These are phyloP conservation scores for Limnephilus marmoratus DNA, from an alignment of 2,888 invertebrate species.

Conservation along the genomic window DNA sequence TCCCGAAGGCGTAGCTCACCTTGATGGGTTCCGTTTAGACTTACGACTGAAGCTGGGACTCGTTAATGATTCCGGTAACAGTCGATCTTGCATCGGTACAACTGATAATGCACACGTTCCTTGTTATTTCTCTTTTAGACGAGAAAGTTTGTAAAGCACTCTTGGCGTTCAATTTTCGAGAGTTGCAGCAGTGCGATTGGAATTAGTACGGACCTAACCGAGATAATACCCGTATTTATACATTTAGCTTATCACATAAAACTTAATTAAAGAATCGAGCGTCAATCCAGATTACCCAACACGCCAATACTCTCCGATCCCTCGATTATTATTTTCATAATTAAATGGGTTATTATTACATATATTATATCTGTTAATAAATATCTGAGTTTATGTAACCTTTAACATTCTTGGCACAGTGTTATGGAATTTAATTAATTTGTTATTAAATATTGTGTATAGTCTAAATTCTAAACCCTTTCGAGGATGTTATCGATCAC, in stretches of 20 bases:
- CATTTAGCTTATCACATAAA: neutral
- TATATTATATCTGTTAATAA: neutral
- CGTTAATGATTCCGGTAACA: neutral
- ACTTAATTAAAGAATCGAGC: neutral
- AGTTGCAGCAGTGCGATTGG: constrained; percentile 4
- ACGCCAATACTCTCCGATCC: neutral
- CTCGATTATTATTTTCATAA: neutral
- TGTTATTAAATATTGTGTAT: neutral
- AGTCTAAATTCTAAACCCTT: neutral
- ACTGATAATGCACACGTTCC: constrained; percentile 23
- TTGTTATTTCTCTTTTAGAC: constrained; percentile 2
- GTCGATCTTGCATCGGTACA: constrained; percentile 3
- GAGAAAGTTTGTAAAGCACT: constrained; percentile 43
- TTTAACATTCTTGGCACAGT: neutral
- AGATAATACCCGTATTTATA: neutral
- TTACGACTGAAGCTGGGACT: neutral
- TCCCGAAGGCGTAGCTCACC: constrained; percentile 22
- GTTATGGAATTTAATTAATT: neutral
- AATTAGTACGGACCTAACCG: neutral
- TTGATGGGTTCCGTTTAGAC: constrained; percentile 17
- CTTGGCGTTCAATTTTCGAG: constrained; percentile 6
- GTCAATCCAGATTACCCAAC: neutral
- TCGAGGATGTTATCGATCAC: neutral
- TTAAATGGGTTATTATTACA: neutral
- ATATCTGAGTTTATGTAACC: neutral